Conservation (phyloP, 2,888 invertebrate species). For the Netelia virgata region DNA sequence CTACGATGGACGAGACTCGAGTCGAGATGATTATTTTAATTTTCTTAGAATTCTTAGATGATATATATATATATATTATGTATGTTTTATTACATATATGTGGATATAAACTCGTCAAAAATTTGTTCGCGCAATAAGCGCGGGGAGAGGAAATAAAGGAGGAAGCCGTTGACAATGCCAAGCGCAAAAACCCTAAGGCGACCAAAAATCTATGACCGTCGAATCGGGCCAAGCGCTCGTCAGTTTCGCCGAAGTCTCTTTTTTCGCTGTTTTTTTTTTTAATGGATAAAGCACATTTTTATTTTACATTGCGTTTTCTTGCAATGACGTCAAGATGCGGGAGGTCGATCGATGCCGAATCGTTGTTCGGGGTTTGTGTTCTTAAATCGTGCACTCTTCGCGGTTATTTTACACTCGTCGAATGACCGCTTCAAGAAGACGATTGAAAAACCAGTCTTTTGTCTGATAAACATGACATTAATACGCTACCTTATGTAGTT, state of each 20-base stretch:
- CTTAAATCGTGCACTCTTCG: conserved; percentile 17
- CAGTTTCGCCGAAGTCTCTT: conserved; percentile 43
- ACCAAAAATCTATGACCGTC: conserved; percentile 55
- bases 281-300: conserved; percentile 26
- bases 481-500: conserved; percentile 41
- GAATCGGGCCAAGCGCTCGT: conserved; percentile 28
- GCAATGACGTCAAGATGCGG: conserved; percentile 23
- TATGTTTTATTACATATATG: conserved; percentile 20
- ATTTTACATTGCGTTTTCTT: background rate
- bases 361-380: background rate
- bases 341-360: background rate
- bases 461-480: conserved; percentile 67
- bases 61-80: conserved; percentile 33
- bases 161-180: conserved; percentile 46
- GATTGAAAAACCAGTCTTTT: conserved; percentile 60
- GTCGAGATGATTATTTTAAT: conserved; percentile 74
- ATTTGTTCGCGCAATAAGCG: conserved; percentile 18
- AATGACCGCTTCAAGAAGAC: background rate
- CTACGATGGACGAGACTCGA: conserved; percentile 79
- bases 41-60: conserved; percentile 36
- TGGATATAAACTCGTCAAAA: conserved; percentile 39
- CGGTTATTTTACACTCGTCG: conserved; percentile 29
- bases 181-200: conserved; percentile 57
- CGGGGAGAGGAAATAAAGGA: conserved; percentile 11
- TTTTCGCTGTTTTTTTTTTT: conserved; percentile 19